Base-by-base conservation (phyloP, 2,113 vertebrate genomes). In the Rissa tridactyla region DNA sequence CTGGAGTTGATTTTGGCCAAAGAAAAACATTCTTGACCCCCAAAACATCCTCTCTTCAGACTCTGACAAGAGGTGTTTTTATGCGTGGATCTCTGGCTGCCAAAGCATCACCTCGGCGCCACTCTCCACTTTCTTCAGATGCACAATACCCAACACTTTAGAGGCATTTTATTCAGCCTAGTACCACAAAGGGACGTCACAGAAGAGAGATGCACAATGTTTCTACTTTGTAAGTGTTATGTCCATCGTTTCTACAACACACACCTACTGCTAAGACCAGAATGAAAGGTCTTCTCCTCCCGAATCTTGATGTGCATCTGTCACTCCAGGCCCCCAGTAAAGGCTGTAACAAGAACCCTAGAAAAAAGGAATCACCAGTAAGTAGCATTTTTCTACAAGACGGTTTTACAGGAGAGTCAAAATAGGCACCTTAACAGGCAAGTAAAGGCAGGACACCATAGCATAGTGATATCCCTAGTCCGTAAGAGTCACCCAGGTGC, bases 281-380 rank as follows among this genome's bases (percentile, higher is more conserved):
- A 97, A 99, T 99, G 97, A 99, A 99, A 60, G 99, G 99, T 88
- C 99, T 98, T 77, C 99, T 98, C 82, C 99, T 98, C 46, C 99
- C 99, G 26, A 99, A 99, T 64, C 98, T 98, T 69, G 99, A 99
- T 30, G 98, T 99, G 87, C 99, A 99, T 44, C 99, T 98, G 96
- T 99, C 99, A 96, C 99, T 99, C 99, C 99, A 99, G 6, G 99
- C 99, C 47, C 99, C 99, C 49, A 99, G 79, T 51, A 99, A 97
- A 79, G 99, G 99, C 98, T 99, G 99, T 86, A 99, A 98, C 11
- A 99, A 98, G 96, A 99, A 99, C 88, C 99, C 99, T 99, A 71
- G 57, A 92, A 42, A 81, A 98, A 94, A 96, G 6, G 27, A 70
- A 68, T 22, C 14, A 38, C 15, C 36, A 54, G 4, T 68, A 76